Percentiles rank a stretch among this genome's conserved stretches.
Evolutionary conservation across 2,888 invertebrate genomes (phyloP).

Genomic region (Periphyllus acericola): DNA sequence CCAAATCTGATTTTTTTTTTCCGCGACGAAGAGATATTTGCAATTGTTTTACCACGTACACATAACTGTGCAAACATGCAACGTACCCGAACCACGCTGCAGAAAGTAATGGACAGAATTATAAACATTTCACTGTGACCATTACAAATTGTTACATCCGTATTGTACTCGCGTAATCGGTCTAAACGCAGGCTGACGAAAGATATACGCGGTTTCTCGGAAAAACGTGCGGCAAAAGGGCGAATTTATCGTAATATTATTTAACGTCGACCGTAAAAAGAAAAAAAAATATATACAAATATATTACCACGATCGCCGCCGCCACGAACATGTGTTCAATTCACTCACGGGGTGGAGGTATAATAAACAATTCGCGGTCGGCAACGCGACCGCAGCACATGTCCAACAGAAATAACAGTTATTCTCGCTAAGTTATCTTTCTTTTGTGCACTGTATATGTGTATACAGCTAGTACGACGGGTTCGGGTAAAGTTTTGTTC

Average conservation of each 20-base stretch:
- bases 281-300: neutral
- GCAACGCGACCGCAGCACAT: neutral
- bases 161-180: neutral
- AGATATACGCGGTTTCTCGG: neutral
- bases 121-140: too few relatives aligned
- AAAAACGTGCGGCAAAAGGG: neutral
- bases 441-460: neutral
- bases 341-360: neutral
- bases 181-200: neutral
- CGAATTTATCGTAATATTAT: neutral
- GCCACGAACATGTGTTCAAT: constrained; percentile 6
- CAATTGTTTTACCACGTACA: too few relatives aligned
- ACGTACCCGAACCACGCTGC: too few relatives aligned
- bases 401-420: constrained; percentile 19
- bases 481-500: constrained; percentile 32
- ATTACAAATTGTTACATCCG: too few relatives aligned
- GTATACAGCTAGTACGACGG: too few relatives aligned
- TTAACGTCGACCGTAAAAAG: neutral
- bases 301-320: neutral
- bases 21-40: too few relatives aligned
- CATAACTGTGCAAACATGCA: too few relatives aligned
- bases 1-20: too few relatives aligned
- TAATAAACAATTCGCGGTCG: constrained; percentile 27
- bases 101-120: too few relatives aligned
- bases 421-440: constrained; percentile 37